phyloP scores from a whole-genome alignment of 2,797 vertebrate genomes.

The Darevskia nairensis region DNA sequence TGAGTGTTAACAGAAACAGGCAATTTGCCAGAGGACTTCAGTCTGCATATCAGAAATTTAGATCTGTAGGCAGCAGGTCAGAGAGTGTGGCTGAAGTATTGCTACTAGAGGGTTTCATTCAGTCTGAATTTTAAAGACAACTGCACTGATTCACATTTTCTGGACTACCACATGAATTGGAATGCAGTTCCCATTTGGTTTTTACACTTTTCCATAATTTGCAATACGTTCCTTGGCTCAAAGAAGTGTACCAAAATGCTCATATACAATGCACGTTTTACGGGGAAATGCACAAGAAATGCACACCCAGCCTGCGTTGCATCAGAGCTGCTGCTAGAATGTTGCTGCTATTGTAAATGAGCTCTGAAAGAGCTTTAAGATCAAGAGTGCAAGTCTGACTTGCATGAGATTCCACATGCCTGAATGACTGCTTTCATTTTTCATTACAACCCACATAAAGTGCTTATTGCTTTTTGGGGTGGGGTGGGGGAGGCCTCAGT shows the following conservation, averaged over 20 bases:
- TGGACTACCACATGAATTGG: not conserved
- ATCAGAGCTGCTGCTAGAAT: not conserved
- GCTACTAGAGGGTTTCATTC: too few relatives aligned
- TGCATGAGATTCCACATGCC: not conserved
- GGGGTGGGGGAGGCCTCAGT: not conserved
- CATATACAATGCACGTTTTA: too few relatives aligned
- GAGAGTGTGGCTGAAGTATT: too few relatives aligned
- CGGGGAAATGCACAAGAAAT: too few relatives aligned
- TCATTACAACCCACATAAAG: not conserved
- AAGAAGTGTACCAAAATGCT: too few relatives aligned
- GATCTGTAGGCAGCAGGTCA: too few relatives aligned
- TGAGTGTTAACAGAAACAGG: not conserved
- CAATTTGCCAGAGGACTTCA: not conserved
- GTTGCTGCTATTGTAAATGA: not conserved
- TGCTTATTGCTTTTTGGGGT: not conserved
- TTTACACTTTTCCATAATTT: too few relatives aligned
- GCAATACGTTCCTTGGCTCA: too few relatives aligned
- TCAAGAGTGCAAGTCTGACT: not conserved
- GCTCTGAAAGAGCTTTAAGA: not conserved
- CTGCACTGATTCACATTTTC: not conserved
- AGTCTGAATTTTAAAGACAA: too few relatives aligned
- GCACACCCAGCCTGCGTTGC: not conserved
- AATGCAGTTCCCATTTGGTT: too few relatives aligned
- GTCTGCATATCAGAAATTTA: not conserved
- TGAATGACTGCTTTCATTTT: not conserved